phyloP scores from a whole-genome alignment of 2,797 vertebrate species.

The Fundulus diaphanus region DNA sequence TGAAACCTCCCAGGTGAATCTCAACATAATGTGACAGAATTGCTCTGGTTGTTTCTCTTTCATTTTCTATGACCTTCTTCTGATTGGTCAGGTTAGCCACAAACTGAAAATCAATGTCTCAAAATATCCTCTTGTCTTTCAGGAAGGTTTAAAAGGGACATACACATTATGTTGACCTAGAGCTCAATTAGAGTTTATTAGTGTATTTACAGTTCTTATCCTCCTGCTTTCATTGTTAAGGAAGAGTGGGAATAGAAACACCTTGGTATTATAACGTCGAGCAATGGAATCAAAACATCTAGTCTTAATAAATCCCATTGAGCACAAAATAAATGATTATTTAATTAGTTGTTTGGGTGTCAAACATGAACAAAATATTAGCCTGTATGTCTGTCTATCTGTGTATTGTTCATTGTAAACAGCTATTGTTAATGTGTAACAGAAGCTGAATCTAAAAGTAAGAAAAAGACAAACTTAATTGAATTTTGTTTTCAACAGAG shows the following conservation, averaged over 20 bases:
- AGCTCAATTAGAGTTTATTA: not conserved
- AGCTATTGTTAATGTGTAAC: not conserved
- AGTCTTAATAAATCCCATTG: no score
- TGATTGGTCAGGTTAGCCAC: not conserved
- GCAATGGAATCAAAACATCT: no score
- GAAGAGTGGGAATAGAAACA: not conserved
- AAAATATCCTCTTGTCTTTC: not conserved
- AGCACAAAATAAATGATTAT: no score
- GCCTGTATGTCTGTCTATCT: no score
- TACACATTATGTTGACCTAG: not conserved
- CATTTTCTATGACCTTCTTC: no score
- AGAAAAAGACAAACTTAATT: not conserved
- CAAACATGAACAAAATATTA: no score
- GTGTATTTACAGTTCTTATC: not conserved
- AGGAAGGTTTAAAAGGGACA: not conserved
- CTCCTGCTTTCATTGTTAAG: not conserved
- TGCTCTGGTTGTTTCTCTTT: not conserved
- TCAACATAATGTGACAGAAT: not conserved
- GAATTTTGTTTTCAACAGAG: conserved; percentile 1
- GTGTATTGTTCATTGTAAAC: not conserved
- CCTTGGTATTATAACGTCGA: not conserved
- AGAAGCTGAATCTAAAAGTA: not conserved
- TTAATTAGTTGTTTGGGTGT: no score
- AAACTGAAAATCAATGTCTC: not conserved
- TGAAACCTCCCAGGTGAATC: not conserved